Evolutionary conservation across 2,113 vertebrate genomes (phyloP), one percentile per base, ranked within the genome.

Genomic region (Miniopterus natalensis): DNA sequence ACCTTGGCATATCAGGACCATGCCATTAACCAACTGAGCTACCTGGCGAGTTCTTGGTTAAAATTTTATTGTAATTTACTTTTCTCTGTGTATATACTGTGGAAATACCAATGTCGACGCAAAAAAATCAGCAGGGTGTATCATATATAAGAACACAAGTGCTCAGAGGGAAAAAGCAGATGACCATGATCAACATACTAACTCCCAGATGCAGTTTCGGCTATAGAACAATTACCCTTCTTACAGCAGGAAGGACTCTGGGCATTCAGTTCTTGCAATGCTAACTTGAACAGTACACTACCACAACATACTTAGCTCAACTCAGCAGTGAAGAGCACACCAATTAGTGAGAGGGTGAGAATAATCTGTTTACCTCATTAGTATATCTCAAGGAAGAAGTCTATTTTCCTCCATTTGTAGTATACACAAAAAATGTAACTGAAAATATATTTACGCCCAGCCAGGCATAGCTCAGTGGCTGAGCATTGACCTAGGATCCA

Each of bases 401-500:
- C 68, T 85, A 20, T 70, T 94, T 95, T 45, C 87, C 63, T 92
- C 68, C 29, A 88, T 5, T 78, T 23, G 42, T 68, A 78, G 75
- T 25, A 36, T 36, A 70, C 25, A 71, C 42, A 77, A 29, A n/a
- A 75, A 96, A 74, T 31, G 13, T 65, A 73, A 84, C 15, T n/a
- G 27, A 42, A 85, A 84, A 45, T 75, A 68, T 40, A 96, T 57
- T 96, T 51, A 89, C 36, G 36, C 36, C 36, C 36, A 36, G 36
- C 36, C 36, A 36, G 36, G 36, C 36, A 36, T 36, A 36, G 36
- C 36, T 36, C 36, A 36, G 36, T 36, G 36, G 36, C 36, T 36
- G 36, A 36, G 36, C 36, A 36, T 36, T 36, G 36, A 36, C 36
- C 36, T 36, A 36, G 36, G 36, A 36, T 36, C 36, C 36, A 36